Percentiles rank a stretch among this genome's conserved stretches.
Evolutionary conservation across 2,888 invertebrate genomes (phyloP).

Genomic region (Fragum fragum): DNA sequence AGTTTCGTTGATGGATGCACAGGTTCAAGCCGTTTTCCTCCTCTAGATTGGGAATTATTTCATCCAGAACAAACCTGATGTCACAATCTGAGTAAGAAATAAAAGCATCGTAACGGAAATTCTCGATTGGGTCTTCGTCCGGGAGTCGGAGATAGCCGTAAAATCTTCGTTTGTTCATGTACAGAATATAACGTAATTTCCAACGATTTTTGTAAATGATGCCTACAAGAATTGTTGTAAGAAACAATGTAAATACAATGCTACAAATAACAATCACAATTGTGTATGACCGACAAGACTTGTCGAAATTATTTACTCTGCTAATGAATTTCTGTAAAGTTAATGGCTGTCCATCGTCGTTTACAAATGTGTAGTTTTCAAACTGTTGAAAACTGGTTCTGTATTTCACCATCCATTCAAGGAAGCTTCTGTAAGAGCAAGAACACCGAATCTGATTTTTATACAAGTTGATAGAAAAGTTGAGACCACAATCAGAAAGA

Average conservation of each 20-base stretch:
- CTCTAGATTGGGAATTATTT: slow-evolving; percentile 40
- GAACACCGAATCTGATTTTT: background rate
- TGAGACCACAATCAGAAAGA: background rate
- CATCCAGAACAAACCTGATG: slow-evolving; percentile 28
- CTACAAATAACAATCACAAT: background rate
- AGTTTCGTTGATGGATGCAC: slow-evolving; percentile 69
- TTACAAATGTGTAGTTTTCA: background rate
- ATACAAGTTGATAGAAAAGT: background rate
- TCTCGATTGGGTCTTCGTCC: background rate
- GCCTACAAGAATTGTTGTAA: slow-evolving; percentile 32
- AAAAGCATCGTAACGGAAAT: slow-evolving; percentile 67
- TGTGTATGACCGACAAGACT: slow-evolving; percentile 20
- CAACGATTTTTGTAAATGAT: slow-evolving; percentile 55
- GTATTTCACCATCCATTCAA: slow-evolving; percentile 16
- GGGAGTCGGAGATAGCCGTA: slow-evolving; percentile 23
- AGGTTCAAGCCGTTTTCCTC: slow-evolving; percentile 40
- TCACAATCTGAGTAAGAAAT: slow-evolving; percentile 57
- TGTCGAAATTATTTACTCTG: slow-evolving; percentile 8
- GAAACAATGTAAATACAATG: slow-evolving; percentile 6
- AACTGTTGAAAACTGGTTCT: background rate
- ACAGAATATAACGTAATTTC: slow-evolving; percentile 61
- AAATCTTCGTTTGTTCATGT: slow-evolving; percentile 43
- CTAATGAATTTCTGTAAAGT: background rate
- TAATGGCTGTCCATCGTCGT: background rate
- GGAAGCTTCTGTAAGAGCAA: background rate